Base-by-base conservation (phyloP, 64 coral and sea anemone genomes). In the Trachythela sp. region DNA sequence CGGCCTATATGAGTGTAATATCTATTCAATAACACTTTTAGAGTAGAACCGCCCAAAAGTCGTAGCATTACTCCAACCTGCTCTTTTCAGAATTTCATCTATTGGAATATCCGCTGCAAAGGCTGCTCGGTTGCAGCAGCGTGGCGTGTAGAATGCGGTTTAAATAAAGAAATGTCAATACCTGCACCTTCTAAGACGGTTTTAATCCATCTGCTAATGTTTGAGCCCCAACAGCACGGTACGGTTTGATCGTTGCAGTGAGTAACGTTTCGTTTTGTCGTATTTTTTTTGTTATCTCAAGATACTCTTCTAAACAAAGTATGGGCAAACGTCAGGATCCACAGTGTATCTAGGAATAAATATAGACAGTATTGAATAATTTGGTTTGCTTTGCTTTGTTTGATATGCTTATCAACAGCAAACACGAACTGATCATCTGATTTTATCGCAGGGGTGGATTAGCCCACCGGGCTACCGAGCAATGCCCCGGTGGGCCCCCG, bases 381-480 rank as follows among this genome's bases (percentile, higher is more conserved):
- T 94, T 9, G 92, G 88, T 70, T 85, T 90, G 39, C 92, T 94
- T 84, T 94, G 88, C 83, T 94, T 94, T 11, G 83, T 75, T 90
- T 90, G 92, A 52, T 83, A n/a, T n/a, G n/a, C n/a, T n/a, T n/a
- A n/a, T n/a, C n/a, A n/a, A n/a, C n/a, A n/a, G n/a, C n/a, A n/a
- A n/a, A n/a, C n/a, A n/a, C n/a, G n/a, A n/a, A n/a, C n/a, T n/a
- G n/a, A n/a, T n/a, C n/a, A n/a, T n/a, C n/a, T n/a, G n/a, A 70
- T 84, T 75, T 68, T 39, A 94, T 58, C 60, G 90, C 87, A 88
- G 90, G 90, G 14, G 90, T 77, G 48, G 83, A 90, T 59, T 94
- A 71, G 83, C 90, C 89, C 48, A 18, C 13, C 22, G 89, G 87
- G 42, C 42, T 45, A 45, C 42, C 42, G 42, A 11, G 42, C 42